Evolutionary conservation across 2,888 invertebrate genomes (phyloP).

Genomic region (Pelosia muscerda): DNA sequence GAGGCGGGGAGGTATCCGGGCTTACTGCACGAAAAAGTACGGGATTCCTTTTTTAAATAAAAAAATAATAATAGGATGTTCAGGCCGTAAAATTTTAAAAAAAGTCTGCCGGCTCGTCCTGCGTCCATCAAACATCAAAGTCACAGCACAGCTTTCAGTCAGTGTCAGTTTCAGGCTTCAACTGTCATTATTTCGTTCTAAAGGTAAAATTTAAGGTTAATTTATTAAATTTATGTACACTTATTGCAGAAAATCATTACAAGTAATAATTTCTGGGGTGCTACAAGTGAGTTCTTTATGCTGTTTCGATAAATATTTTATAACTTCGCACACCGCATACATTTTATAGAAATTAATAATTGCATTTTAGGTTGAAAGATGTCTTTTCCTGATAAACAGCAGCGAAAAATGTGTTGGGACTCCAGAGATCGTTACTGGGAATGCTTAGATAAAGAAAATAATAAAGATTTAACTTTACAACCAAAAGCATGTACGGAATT

Average conservation of each 20-base stretch:
- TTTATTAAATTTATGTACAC: conserved; percentile 7
- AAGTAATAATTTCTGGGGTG: conserved; percentile 52
- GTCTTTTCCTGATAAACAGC: conserved; percentile 94
- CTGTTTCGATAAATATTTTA: conserved; percentile 21
- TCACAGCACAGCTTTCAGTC: neutral
- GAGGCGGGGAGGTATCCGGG: too few species aligned
- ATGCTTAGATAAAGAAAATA: conserved; percentile 91
- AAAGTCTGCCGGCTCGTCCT: neutral
- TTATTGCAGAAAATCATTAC: conserved; percentile 25
- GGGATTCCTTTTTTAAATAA: too few species aligned
- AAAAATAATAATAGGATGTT: too few species aligned
- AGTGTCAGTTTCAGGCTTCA: neutral
- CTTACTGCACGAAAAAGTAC: too few species aligned
- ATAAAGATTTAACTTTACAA: conserved; percentile 86
- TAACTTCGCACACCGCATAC: conserved; percentile 22
- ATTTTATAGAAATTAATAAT: conserved; percentile 49
- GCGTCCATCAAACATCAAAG: neutral
- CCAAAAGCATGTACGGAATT: conserved; percentile 89
- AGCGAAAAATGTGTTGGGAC: conserved; percentile 94
- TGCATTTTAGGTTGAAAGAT: conserved; percentile 86
- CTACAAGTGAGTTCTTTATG: conserved; percentile 42
- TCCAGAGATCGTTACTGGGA: conserved; percentile 96
- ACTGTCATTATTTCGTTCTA: neutral
- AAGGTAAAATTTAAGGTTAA: conserved; percentile 31
- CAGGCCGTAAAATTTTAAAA: neutral